These are phyloP conservation scores for Hydractinia symbiolongicarpus DNA, from an alignment of 30 jellyfish, hydroid and myxozoan genomes.

Conservation along the genomic window DNA sequence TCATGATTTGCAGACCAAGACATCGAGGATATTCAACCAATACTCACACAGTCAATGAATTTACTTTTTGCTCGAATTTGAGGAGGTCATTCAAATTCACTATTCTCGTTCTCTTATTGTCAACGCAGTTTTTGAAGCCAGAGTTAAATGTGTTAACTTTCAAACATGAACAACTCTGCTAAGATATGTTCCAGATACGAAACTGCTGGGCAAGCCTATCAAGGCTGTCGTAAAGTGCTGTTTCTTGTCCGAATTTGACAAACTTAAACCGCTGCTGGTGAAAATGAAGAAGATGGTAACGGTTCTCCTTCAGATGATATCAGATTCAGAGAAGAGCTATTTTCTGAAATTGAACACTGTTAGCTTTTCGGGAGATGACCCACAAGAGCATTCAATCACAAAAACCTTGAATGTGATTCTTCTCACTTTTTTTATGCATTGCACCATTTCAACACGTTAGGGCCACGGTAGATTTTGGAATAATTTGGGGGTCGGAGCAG, in stretches of 20 bases:
- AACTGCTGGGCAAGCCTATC: slow-evolving; percentile 12
- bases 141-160: neutral
- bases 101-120: neutral
- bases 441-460: too few species aligned
- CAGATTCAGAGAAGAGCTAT: neutral
- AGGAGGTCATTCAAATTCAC: neutral
- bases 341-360: neutral
- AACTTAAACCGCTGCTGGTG: neutral
- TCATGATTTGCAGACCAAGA: slow-evolving; percentile 4
- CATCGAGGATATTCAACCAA: slow-evolving; percentile 20
- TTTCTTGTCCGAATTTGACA: slow-evolving; percentile 1
- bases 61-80: neutral
- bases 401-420: slow-evolving; percentile 6
- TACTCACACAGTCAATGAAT: neutral
- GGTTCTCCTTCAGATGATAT: neutral
- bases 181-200: neutral
- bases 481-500: too few species aligned
- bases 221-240: neutral
- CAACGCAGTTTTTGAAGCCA: neutral
- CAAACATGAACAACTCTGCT: neutral
- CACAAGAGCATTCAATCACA: too few species aligned
- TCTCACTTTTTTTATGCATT: too few species aligned
- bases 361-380: neutral
- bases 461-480: too few species aligned
- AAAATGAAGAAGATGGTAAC: neutral